phyloP scores from a whole-genome alignment of 1,140 invertebrate species.

The Zaprionus ornatus region DNA sequence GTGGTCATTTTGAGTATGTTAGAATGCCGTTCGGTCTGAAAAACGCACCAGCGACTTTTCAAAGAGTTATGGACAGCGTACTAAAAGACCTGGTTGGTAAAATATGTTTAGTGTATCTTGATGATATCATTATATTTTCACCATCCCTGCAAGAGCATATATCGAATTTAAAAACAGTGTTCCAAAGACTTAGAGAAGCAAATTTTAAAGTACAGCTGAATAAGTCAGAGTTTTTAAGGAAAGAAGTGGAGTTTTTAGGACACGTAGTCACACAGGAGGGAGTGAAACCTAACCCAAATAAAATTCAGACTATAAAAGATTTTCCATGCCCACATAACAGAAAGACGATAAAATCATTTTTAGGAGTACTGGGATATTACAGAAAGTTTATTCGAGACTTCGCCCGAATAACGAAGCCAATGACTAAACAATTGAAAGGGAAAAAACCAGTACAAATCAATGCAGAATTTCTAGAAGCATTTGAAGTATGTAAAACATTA shows the following conservation, averaged over 20 bases:
- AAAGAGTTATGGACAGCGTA: neutral
- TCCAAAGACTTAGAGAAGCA: constrained; percentile 4
- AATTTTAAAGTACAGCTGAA: constrained; percentile 5
- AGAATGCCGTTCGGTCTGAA: neutral
- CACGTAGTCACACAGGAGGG: too few species aligned
- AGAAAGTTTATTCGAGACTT: constrained; percentile 21
- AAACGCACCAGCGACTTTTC: too few species aligned
- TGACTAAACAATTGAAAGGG: constrained; percentile 21
- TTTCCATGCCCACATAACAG: too few species aligned
- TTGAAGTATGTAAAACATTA: constrained; percentile 10
- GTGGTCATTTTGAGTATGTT: constrained; percentile 7
- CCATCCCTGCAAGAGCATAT: constrained; percentile 1
- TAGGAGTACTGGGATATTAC: too few species aligned
- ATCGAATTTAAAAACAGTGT: neutral
- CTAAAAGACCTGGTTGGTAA: neutral
- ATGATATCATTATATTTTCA: constrained; percentile 6
- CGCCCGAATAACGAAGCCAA: constrained; percentile 19
- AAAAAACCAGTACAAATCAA: neutral
- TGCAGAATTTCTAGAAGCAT: neutral
- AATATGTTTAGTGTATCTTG: neutral
- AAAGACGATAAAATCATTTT: too few species aligned
- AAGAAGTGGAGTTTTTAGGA: too few species aligned
- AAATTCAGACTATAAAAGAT: too few species aligned
- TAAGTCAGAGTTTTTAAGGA: too few species aligned
- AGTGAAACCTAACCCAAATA: neutral